Base-by-base conservation (phyloP, 2,113 vertebrate genomes). In the Cnemophilus loriae region DNA sequence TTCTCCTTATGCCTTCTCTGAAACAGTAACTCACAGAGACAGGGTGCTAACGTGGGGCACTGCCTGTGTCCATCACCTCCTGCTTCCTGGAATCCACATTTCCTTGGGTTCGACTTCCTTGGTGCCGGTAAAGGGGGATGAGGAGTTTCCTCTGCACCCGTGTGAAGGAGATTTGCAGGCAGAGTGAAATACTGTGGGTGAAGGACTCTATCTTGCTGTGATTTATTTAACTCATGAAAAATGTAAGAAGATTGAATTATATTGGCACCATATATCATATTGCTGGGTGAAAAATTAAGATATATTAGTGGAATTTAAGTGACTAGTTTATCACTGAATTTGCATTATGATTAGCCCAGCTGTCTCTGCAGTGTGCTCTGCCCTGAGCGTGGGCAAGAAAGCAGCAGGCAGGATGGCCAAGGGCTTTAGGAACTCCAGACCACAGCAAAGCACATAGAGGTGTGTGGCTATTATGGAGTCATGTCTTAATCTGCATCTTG, bases 191-290 rank as follows among this genome's bases (percentile, higher is more conserved):
- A 73, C 0, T 14, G 18, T 2, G 10, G 35, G 11, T 61, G 68
- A 80, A 90, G 73, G 68, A 50, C 71, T 79, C 28, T 59, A 28
- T 70, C 73, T 77, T 18, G 19, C 74, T 86, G 37, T 87, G 87
- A 98, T 98, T 97, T 96, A 97, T 97, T 93, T 47, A 83, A 86
- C 53, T 96, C 71, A 70, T 94, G 89, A 96, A 96, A 97, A 97
- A 93, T 93, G 86, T 80, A 97, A 95, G 93, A 93, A 86, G 89
- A 93, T 92, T 82, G 87, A 97, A 89, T 97, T 97, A 46, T 91
- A 92, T 83, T 96, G 92, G 85, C 87, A 95, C 78, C 73, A 83
- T 87, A 47, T 24, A 84, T 92, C 91, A 88, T 56, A 81, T 59
- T 90, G 87, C 85, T 65, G 95, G 61, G 41, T 87, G 91, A 96